Conservation (phyloP, 2,797 vertebrate genomes). For the Columba guinea region DNA sequence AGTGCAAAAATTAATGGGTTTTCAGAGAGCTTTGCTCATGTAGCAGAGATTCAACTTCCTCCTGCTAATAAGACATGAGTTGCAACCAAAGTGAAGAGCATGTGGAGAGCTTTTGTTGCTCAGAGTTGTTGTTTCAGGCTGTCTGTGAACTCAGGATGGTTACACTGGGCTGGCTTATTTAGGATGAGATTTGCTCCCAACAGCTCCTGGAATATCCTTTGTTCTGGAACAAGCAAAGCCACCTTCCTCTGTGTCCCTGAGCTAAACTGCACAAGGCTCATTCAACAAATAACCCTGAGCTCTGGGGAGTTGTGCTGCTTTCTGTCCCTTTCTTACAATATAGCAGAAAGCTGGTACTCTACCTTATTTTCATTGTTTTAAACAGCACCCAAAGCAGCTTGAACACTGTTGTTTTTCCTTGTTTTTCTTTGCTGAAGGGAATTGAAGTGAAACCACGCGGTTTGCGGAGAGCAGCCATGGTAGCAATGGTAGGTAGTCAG, state of each 20-base stretch:
- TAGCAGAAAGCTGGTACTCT: background rate
- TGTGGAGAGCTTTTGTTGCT: background rate
- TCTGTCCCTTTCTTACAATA: background rate
- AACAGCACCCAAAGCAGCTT: background rate
- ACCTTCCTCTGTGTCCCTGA: background rate
- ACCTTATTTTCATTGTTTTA: background rate
- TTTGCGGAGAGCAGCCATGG: background rate
- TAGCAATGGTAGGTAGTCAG: constrained; percentile 21
- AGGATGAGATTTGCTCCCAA: background rate
- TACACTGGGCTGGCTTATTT: background rate
- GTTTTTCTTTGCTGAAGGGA: background rate
- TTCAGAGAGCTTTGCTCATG: background rate
- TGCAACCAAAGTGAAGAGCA: background rate
- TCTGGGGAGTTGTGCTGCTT: background rate
- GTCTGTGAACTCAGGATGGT: background rate
- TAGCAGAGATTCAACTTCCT: background rate
- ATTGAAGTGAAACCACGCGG: background rate
- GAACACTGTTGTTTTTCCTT: background rate
- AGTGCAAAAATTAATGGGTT: background rate
- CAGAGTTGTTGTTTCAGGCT: background rate
- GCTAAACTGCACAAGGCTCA: background rate
- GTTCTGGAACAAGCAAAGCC: background rate
- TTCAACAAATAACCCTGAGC: background rate
- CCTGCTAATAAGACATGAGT: background rate
- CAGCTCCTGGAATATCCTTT: background rate